Conservation (phyloP, 2,797 vertebrate genomes). For the Choloepus didactylus region DNA sequence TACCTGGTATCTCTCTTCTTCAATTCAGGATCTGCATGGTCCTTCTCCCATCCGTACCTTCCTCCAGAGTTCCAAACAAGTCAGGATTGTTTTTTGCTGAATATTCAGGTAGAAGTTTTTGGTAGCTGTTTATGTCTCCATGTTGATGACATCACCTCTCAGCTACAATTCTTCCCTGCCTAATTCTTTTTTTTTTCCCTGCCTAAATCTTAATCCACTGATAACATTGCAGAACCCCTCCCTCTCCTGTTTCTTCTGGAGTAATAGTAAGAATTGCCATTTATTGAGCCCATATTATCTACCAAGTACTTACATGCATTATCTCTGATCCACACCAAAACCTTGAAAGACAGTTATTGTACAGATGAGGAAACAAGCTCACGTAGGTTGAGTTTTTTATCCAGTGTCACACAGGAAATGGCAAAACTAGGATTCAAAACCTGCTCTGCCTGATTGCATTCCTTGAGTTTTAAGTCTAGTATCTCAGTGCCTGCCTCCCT, state of each 20-base stretch:
- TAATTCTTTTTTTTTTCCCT: background rate
- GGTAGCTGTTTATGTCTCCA: too few relatives aligned
- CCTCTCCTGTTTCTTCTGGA: background rate
- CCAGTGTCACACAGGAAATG: background rate
- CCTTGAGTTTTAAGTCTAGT: background rate
- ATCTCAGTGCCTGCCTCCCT: background rate
- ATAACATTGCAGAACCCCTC: background rate
- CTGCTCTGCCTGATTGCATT: background rate
- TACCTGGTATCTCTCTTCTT: too few relatives aligned
- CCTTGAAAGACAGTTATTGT: conserved; percentile 10
- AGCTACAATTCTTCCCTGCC: too few relatives aligned
- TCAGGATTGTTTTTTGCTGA: too few relatives aligned
- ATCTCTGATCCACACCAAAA: background rate
- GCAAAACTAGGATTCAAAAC: background rate
- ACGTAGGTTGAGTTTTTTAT: background rate
- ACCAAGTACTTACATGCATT: background rate
- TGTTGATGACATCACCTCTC: too few relatives aligned
- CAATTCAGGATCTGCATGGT: too few relatives aligned
- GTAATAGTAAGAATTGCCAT: background rate
- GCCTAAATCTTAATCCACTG: background rate
- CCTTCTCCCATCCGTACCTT: too few relatives aligned
- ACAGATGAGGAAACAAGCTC: background rate
- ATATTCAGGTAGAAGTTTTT: too few relatives aligned
- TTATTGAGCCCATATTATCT: background rate
- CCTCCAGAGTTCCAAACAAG: too few relatives aligned